Base-by-base conservation (phyloP, 2,888 invertebrate species). In the Ctena decussata region DNA sequence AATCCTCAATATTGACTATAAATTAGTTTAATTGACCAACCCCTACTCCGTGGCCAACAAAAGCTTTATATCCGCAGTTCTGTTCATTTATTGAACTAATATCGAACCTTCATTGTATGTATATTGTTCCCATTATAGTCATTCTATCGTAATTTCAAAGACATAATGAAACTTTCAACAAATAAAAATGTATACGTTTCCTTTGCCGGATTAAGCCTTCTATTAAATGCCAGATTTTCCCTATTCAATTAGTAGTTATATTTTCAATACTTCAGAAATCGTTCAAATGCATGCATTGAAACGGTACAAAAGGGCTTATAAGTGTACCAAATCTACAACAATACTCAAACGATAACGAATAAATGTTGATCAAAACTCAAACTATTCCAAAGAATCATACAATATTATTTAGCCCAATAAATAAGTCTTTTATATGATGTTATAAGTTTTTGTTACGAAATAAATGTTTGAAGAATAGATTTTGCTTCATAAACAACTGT, bases 151-250 rank as follows among this genome's bases (percentile, higher is more conserved):
- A 35, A 65, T 65, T 65, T 65, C 65, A 65, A 65, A 35, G 65
- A 65, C 32, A 65, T 65, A 65, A 65, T 65, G 65, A 65, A 65
- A 65, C 32, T 18, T 65, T 65, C 65, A 65, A 65, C 65, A 65
- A 65, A 65, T 65, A 65, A 35, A 65, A 65, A 65, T 35, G 35
- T 65, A 65, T 35, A 65, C 35, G 65, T 65, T 65, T 65, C 65
- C 65, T 65, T 35, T n/a, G 35, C 65, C 24, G 24, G 65, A 65
- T 65, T 65, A 65, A 65, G 65, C 35, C 35, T 21, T 65, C 65
- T 65, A 65, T 65, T 65, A 35, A 65, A 35, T 8, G 32, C 65
- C 65, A 65, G 65, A 65, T 65, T 65, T 65, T 65, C 30, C 21
- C 65, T 35, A 35, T 65, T 65, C 35, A 65, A 65, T 65, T 65